Percentiles rank a stretch among this genome's conserved stretches.
These are phyloP conservation scores for Smithornis capensis DNA, from an alignment of 2,113 vertebrate species.

Conservation along the genomic window DNA sequence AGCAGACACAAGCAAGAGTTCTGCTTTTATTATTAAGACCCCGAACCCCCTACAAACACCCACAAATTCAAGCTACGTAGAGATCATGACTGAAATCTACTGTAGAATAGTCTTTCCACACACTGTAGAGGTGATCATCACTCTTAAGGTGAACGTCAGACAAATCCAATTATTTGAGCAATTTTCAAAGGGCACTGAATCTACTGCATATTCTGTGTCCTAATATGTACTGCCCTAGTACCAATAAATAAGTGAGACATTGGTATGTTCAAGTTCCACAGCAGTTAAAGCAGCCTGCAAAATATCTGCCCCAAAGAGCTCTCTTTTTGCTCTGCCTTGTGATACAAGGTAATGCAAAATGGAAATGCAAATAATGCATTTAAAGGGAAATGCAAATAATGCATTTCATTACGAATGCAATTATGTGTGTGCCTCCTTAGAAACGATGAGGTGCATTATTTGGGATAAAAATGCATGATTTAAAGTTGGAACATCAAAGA, in stretches of 20 bases:
- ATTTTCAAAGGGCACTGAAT: not conserved
- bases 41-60: not conserved
- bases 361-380: not conserved
- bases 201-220: not conserved
- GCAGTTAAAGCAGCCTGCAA: not conserved
- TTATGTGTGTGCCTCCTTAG: not conserved
- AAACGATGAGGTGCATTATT: not conserved
- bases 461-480: not conserved
- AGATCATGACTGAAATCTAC: not conserved
- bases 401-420: not conserved
- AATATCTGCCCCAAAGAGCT: not conserved
- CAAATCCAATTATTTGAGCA: not conserved
- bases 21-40: not conserved
- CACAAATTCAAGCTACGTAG: not conserved
- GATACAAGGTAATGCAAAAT: not conserved
- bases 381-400: constrained; percentile 24
- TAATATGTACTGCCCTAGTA: not conserved
- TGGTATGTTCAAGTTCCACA: constrained; percentile 5
- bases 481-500: constrained; percentile 33
- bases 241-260: not conserved
- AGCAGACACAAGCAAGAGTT: not conserved
- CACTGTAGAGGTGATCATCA: not conserved
- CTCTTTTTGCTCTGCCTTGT: not conserved
- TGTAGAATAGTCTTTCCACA: not conserved
- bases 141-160: not conserved